These are phyloP conservation scores for Leucophenga maculata DNA, from an alignment of 2,888 invertebrate species.

Conservation along the genomic window DNA sequence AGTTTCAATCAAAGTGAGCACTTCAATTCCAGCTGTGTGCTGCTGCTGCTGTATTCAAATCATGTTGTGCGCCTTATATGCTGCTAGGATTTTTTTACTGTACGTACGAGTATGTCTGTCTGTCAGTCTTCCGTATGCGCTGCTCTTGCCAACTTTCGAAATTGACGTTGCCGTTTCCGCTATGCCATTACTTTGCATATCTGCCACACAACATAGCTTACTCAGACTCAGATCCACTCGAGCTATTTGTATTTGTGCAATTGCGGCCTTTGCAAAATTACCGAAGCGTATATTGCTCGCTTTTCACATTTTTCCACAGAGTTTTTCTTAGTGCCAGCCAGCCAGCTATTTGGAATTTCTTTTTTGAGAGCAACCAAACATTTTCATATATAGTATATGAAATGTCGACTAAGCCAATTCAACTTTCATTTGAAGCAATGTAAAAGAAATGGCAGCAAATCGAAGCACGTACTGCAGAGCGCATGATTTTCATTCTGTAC, in stretches of 20 bases:
- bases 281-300: constrained; percentile 26
- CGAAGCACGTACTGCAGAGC: neutral
- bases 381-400: constrained; percentile 22
- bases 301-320: constrained; percentile 5
- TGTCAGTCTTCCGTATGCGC: neutral
- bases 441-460: neutral
- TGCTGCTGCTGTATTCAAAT: constrained; percentile 11
- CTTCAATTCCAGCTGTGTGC: constrained; percentile 11
- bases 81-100: neutral
- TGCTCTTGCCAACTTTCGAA: constrained; percentile 9
- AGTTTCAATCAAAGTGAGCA: constrained; percentile 13
- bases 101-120: neutral
- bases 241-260: constrained; percentile 12
- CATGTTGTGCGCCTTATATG: constrained; percentile 8
- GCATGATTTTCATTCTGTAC: neutral
- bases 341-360: neutral
- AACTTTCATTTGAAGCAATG: constrained; percentile 17
- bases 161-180: constrained; percentile 20
- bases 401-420: constrained; percentile 31
- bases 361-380: neutral
- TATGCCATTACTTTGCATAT: constrained; percentile 17
- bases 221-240: no score
- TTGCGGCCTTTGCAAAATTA: constrained; percentile 30
- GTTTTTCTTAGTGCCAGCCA: neutral
- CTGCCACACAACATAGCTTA: neutral